A percentile compares a stretch with the other conserved stretches of the same genome.
Evolutionary conservation across 2,797 vertebrate genomes (phyloP).

Genomic region (Coendou prehensilis): DNA sequence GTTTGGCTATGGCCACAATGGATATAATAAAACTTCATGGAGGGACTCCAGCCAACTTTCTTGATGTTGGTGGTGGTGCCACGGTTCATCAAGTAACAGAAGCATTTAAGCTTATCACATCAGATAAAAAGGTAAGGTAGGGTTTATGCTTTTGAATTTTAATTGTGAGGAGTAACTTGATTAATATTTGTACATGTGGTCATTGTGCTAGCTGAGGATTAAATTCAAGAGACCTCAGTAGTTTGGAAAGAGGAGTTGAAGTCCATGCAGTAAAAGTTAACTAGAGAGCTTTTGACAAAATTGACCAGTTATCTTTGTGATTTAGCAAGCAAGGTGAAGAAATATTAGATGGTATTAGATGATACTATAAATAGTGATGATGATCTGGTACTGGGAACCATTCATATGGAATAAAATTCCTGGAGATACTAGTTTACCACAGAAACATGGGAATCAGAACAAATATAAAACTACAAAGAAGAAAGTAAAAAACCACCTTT

Average conservation of each 20-base stretch:
- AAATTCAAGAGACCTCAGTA: slow-evolving; percentile 27
- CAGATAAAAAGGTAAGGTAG: slow-evolving; percentile 95
- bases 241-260: slow-evolving; percentile 16
- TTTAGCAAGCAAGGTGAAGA: slow-evolving; percentile 12
- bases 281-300: not conserved
- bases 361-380: not conserved
- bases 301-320: not conserved
- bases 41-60: slow-evolving; percentile 98
- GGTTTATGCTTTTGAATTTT: slow-evolving; percentile 37
- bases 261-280: not conserved
- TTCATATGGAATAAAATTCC: not conserved
- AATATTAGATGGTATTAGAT: slow-evolving; percentile 6
- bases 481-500: slow-evolving; percentile 4
- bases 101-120: slow-evolving; percentile 99
- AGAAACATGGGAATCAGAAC: slow-evolving; percentile 16
- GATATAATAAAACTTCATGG: slow-evolving; percentile 99
- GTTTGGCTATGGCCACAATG: slow-evolving; percentile 99
- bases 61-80: slow-evolving; percentile 98
- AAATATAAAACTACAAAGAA: not conserved
- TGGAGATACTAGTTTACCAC: slow-evolving; percentile 4
- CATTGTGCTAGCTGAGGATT: not conserved
- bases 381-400: not conserved
- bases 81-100: slow-evolving; percentile 98
- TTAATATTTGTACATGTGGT: slow-evolving; percentile 52
- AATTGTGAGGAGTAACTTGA: not conserved